phyloP scores from a whole-genome alignment of 2,113 vertebrate genomes.

The Eonycteris spelaea region DNA sequence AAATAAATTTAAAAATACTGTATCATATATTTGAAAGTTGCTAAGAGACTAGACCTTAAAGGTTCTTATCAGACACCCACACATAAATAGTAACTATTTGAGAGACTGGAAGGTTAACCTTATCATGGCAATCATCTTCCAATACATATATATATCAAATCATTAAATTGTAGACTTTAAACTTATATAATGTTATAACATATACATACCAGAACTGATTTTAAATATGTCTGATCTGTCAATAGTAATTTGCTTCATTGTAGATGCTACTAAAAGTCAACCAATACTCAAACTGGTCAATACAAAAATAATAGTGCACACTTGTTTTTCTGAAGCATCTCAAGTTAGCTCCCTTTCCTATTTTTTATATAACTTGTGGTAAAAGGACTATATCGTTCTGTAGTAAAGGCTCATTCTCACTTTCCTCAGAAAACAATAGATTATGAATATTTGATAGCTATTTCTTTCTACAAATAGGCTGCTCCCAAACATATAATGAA shows the following conservation, averaged over 20 bases:
- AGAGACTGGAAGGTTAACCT: background rate
- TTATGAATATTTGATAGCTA: background rate
- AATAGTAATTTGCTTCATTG: background rate
- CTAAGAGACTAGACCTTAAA: background rate
- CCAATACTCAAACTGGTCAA: background rate
- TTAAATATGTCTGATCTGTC: background rate
- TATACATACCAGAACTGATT: background rate
- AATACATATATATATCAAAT: background rate
- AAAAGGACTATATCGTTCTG: background rate
- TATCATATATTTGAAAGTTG: background rate
- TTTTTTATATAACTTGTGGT: background rate
- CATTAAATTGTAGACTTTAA: background rate
- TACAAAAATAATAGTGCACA: background rate
- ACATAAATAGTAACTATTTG: background rate
- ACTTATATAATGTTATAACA: background rate
- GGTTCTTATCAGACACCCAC: background rate
- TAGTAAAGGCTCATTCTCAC: background rate
- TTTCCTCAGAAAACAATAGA: background rate
- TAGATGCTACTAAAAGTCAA: background rate
- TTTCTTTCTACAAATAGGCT: background rate
- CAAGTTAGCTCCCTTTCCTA: background rate
- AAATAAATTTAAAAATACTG: background rate
- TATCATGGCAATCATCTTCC: background rate
- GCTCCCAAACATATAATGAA: background rate
- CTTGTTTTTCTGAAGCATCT: background rate